Conservation (phyloP, 2,113 vertebrate genomes). For the Crocuta crocuta region DNA sequence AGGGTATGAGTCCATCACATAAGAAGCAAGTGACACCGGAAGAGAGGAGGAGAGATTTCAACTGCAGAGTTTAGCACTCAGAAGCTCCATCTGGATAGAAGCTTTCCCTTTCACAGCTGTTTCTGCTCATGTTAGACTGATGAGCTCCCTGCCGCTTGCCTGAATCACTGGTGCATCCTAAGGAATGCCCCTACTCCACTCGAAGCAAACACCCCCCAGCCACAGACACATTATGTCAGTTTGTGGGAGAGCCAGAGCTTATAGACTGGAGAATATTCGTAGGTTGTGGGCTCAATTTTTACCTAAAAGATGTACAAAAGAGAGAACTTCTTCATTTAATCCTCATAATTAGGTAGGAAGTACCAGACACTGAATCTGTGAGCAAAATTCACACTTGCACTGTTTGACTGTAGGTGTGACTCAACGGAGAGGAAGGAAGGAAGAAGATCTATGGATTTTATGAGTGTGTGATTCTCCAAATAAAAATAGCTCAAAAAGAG, state of each 20-base stretch:
- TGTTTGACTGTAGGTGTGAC: background rate
- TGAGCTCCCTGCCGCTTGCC: background rate
- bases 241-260: background rate
- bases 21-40: background rate
- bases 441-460: background rate
- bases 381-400: background rate
- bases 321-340: background rate
- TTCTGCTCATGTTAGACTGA: background rate
- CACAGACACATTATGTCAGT: background rate
- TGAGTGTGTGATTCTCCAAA: background rate
- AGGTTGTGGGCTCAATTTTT: background rate
- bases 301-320: background rate
- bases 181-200: background rate
- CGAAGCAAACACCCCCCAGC: background rate
- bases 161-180: background rate
- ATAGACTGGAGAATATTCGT: background rate
- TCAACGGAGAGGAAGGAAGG: background rate
- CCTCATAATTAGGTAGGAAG: background rate
- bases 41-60: background rate
- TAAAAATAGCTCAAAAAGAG: background rate
- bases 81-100: background rate
- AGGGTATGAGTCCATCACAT: background rate
- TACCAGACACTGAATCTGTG: background rate
- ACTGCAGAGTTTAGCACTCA: background rate
- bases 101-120: background rate